Evolutionary conservation across 2,888 invertebrate genomes (phyloP), one percentile per base, ranked within the genome.

Genomic region (Oegoconia quadripuncta): DNA sequence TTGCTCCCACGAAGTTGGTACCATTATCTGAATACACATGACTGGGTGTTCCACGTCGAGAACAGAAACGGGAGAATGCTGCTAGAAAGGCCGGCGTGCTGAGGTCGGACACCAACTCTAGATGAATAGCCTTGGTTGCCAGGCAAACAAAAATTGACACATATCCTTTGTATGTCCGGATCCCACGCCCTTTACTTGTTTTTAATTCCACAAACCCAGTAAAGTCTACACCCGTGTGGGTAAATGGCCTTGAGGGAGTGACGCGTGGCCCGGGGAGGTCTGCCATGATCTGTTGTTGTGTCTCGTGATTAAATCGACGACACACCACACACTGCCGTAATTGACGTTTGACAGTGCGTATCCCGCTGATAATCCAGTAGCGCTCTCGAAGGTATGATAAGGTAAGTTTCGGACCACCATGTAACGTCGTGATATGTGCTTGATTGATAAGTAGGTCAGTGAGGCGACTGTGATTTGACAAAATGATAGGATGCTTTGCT

Each of bases 21-120:
- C 47, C 48, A 26, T 35, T 33, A 15, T 50, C 49, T 1, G 45
- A 41, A 11, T 50, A 44, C 14, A 46, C 31, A 12, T 48, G 41
- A 2, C 8, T 32, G 0, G 46, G 44, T 1, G 40, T 37, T 0
- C 45, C 45, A 0, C 45, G 41, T 8, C 43, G 31, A 11, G 39
- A 22, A 11, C 27, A 27, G 22, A 52, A 9, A 7, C 50, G 18
- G 3, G 39, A 37, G 2, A 52, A 39, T 1, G 42, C 37, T 14
- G 37, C 34, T 3, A 45, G n/a, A n/a, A n/a, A n/a, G n/a, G n/a
- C n/a, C n/a, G n/a, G n/a, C n/a, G n/a, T n/a, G n/a, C n/a, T n/a
- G n/a, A n/a, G n/a, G n/a, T n/a, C n/a, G n/a, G n/a, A n/a, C n/a
- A n/a, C n/a, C n/a, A n/a, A n/a, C n/a, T 50, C 50, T 1, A 50